These are phyloP conservation scores for Acridotheres tristis DNA, from an alignment of 2,797 vertebrate species.

Conservation along the genomic window DNA sequence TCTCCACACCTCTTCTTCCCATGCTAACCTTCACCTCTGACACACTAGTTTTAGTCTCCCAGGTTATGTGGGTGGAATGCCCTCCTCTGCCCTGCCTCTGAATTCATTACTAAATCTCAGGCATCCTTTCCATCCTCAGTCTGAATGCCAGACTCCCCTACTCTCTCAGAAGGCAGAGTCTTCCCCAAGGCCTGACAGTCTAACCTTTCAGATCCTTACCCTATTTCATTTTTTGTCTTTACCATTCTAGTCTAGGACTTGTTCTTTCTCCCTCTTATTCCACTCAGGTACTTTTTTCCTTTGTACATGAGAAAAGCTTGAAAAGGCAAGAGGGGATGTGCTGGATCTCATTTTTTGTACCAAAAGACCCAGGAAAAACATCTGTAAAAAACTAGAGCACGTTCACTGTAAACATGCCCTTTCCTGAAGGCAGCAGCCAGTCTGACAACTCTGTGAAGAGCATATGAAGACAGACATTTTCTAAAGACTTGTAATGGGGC, in stretches of 20 bases:
- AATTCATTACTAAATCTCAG: background rate
- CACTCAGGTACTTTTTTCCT: background rate
- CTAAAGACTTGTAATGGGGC: background rate
- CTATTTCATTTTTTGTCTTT: background rate
- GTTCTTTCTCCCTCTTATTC: background rate
- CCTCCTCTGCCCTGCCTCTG: background rate
- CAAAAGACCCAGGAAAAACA: background rate
- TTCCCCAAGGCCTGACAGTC: background rate
- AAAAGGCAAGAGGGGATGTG: background rate
- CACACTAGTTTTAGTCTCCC: rapidly evolving
- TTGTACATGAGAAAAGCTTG: background rate
- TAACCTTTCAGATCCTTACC: background rate
- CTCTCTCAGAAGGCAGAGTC: background rate
- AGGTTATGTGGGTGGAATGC: background rate
- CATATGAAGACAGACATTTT: background rate
- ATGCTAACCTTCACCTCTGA: background rate
- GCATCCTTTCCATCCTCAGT: background rate
- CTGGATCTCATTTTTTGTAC: background rate
- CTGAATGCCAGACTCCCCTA: background rate
- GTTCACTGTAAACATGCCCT: background rate
- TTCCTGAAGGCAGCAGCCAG: background rate
- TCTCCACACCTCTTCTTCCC: background rate
- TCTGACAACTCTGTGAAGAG: background rate
- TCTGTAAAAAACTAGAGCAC: background rate
- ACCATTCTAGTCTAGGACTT: background rate